Conservation (phyloP, 1,140 invertebrate genomes). For the Panulirus ornatus region DNA sequence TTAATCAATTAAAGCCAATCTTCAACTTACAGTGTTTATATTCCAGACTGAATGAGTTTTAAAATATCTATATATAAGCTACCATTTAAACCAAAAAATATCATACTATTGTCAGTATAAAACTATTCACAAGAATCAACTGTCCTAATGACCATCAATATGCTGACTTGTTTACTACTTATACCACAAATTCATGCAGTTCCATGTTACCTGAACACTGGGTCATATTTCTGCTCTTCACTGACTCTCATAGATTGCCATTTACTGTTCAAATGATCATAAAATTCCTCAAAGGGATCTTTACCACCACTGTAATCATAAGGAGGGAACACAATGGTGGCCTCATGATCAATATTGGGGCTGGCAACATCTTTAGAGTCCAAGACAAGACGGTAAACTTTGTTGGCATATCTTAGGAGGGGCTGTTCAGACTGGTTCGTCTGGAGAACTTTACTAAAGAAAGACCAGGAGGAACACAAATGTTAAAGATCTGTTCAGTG, state of each 20-base stretch:
- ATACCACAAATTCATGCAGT: constrained; percentile 50
- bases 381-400: constrained; percentile 45
- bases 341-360: constrained; percentile 8
- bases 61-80: constrained; percentile 28
- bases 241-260: constrained; percentile 47
- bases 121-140: not conserved
- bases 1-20: constrained; percentile 37
- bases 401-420: constrained; percentile 37
- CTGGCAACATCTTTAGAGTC: constrained; percentile 26
- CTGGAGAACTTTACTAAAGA: constrained; percentile 56
- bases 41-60: constrained; percentile 22
- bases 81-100: constrained; percentile 46
- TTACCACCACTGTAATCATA: constrained; percentile 12
- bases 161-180: constrained; percentile 25
- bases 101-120: constrained; percentile 9
- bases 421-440: not conserved
- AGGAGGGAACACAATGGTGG: not conserved
- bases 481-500: not conserved
- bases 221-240: constrained; percentile 45
- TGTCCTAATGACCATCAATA: constrained; percentile 7
- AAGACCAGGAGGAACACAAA: constrained; percentile 5
- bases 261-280: constrained; percentile 29
- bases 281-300: not conserved
- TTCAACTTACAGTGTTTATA: constrained; percentile 42
- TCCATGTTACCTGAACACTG: constrained; percentile 60